A percentile compares a stretch with the other conserved stretches of the same genome.
Conservation (phyloP, 2,888 invertebrate species). For the Physocephala rufipes region DNA sequence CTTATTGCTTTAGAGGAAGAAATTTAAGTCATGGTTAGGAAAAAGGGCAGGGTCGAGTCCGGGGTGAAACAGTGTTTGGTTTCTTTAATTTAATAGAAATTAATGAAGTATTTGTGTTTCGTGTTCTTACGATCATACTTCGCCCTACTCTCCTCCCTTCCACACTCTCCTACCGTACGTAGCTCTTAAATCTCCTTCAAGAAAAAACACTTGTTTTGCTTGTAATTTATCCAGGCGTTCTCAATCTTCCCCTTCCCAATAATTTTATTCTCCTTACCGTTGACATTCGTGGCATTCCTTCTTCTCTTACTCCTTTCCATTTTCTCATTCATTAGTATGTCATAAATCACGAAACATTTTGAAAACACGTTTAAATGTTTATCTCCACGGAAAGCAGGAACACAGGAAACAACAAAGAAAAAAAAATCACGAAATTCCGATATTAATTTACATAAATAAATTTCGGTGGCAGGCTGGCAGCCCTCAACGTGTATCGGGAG, state of each 20-base stretch:
- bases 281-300: not conserved
- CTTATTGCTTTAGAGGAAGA: too few relatives aligned
- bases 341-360: constrained; percentile 9
- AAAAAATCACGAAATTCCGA: too few relatives aligned
- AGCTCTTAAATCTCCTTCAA: not conserved
- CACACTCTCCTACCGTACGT: constrained; percentile 9
- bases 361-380: constrained; percentile 7
- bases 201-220: too few relatives aligned
- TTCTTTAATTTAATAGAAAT: constrained; percentile 40
- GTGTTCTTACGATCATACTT: not conserved
- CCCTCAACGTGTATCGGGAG: too few relatives aligned
- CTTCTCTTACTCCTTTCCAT: not conserved
- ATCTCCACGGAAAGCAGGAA: not conserved
- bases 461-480: too few relatives aligned
- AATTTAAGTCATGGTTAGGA: too few relatives aligned
- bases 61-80: constrained; percentile 32
- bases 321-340: not conserved
- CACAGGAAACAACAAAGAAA: too few relatives aligned
- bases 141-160: not conserved
- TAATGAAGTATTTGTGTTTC: constrained; percentile 38
- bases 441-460: too few relatives aligned
- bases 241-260: not conserved
- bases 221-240: constrained; percentile 11
- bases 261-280: too few relatives aligned
- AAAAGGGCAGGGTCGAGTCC: not conserved